A percentile compares a stretch with the other conserved stretches of the same genome.
These are phyloP conservation scores for Rhamnusium bicolor DNA, from an alignment of 2,888 invertebrate species.

Conservation along the genomic window DNA sequence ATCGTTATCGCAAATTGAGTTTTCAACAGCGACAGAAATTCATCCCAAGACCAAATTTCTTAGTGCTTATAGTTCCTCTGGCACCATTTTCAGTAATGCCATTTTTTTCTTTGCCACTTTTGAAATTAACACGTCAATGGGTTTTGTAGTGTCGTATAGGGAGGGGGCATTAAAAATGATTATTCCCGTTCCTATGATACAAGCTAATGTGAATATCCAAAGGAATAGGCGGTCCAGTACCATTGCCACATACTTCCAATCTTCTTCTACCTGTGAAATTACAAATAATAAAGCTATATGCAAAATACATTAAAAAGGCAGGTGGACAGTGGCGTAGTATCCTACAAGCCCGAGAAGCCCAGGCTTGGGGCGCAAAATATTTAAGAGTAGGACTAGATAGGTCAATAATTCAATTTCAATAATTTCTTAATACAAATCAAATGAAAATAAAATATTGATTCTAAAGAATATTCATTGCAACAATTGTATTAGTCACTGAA, in stretches of 20 bases:
- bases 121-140: conserved; percentile 91
- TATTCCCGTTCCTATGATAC: conserved; percentile 90
- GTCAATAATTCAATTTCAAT: too few relatives aligned
- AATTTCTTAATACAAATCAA: too few relatives aligned
- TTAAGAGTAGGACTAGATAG: too few relatives aligned
- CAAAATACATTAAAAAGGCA: too few relatives aligned
- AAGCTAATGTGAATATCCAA: conserved; percentile 95
- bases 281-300: neutral
- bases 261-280: conserved; percentile 87
- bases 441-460: too few relatives aligned
- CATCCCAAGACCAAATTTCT: neutral
- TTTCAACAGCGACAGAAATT: conserved; percentile 30
- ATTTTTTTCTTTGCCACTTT: conserved; percentile 93
- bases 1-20: conserved; percentile 64
- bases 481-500: too few relatives aligned
- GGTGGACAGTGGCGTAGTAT: too few relatives aligned
- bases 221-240: conserved; percentile 96
- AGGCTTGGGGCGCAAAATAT: too few relatives aligned
- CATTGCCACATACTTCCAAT: conserved; percentile 98
- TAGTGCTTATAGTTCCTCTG: conserved; percentile 72
- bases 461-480: too few relatives aligned
- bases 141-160: conserved; percentile 91
- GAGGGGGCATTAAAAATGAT: conserved; percentile 94
- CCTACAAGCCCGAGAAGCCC: too few relatives aligned
- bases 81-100: conserved; percentile 90